Base-by-base conservation (phyloP, 2,113 vertebrate species). In the Chlamydotis undulata region DNA sequence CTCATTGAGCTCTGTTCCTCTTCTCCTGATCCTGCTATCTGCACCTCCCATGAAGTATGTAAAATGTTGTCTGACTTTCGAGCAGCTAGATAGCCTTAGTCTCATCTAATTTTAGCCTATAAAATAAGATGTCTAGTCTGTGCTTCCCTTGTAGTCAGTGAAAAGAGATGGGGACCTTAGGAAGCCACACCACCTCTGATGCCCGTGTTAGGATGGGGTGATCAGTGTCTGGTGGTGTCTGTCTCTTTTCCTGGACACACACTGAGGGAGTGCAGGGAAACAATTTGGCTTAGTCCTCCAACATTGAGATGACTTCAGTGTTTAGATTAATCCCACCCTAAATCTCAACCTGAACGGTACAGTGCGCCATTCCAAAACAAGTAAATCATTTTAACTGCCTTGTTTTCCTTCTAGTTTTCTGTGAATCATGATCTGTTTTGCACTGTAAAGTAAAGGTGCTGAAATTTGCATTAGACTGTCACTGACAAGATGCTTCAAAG, bases 321-420 rank as follows among this genome's bases (percentile, higher is more conserved):
- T 85, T 95, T 85, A 95, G 69, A 96, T 94, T 91, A 94, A 94
- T 91, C 83, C 65, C 1, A 0, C 91, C 74, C 80, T 92, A 95
- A 93, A 97, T 94, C 77, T 94, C 91, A 94, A 24, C 89, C 77
- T 74, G 76, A 92, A 90, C 0, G 0, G 74, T 73, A 69, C 41
- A 87, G 45, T 16, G 35, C 94, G 61, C 64, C 71, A 56, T 37
- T 83, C 68, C 88, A 18, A 88, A 94, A 79, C 53, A 76, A 86
- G 76, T 97, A 93, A 89, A 96, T 97, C 86, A 97, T 95, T 96
- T 96, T 96, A 95, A 96, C 77, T 92, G 70, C 94, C 91, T 91
- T 96, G 87, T 94, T 96, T 97, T 96, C 83, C 70, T 87, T 91
- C 83, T 57, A 31, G 50, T 79, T 95, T 93, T 87, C 91, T 87